These are phyloP conservation scores for Halictus ligatus DNA, from an alignment of 2,888 invertebrate genomes.

Conservation along the genomic window DNA sequence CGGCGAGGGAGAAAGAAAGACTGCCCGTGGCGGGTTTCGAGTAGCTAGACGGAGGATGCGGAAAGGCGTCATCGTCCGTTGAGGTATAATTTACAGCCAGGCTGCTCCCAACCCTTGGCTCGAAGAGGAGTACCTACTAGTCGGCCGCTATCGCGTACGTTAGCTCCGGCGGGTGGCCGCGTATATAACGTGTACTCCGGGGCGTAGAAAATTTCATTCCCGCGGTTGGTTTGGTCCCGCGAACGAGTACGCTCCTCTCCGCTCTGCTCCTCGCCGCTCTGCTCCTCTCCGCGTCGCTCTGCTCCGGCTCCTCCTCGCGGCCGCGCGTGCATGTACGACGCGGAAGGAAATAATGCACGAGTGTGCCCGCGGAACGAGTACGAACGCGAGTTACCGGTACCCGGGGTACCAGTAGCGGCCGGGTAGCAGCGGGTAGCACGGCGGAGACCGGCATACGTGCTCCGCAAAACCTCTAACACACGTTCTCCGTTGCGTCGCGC, in stretches of 20 bases:
- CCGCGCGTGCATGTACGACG: constrained; percentile 50
- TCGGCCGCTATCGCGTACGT: constrained; percentile 53
- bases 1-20: neutral
- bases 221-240: constrained; percentile 78
- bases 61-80: constrained; percentile 63
- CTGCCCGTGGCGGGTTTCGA: constrained; percentile 39
- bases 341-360: constrained; percentile 64
- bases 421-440: neutral
- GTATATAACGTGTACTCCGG: constrained; percentile 58
- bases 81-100: constrained; percentile 59
- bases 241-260: constrained; percentile 62
- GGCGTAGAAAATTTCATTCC: constrained; percentile 79
- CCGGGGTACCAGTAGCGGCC: constrained; percentile 64
- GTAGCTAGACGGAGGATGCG: constrained; percentile 52
- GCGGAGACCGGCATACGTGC: constrained; percentile 60
- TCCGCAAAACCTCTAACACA: constrained; percentile 65
- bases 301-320: constrained; percentile 37
- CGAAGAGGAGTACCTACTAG: constrained; percentile 55
- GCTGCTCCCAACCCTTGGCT: constrained; percentile 29
- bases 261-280: neutral
- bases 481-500: constrained; percentile 40
- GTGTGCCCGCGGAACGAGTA: constrained; percentile 68
- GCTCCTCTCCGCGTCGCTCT: constrained; percentile 22
- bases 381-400: constrained; percentile 76
- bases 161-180: constrained; percentile 30